A percentile compares a stretch with the other conserved stretches of the same genome.
Evolutionary conservation across 2,113 vertebrate genomes (phyloP).

Genomic region (Urocitellus parryii): DNA sequence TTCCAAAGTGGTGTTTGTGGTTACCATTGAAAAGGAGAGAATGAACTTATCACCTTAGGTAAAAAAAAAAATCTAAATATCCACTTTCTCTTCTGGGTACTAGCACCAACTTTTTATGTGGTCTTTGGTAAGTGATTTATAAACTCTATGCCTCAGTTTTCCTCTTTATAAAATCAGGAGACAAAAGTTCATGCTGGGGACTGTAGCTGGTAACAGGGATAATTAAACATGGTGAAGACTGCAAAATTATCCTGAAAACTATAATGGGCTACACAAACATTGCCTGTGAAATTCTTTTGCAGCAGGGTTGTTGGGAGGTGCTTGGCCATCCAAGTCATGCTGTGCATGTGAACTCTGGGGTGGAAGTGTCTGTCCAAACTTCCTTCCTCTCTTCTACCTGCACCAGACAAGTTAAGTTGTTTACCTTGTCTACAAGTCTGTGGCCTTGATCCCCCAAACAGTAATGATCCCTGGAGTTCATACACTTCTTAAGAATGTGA

Average conservation of each 20-base stretch:
- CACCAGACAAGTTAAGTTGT: background rate
- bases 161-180: background rate
- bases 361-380: background rate
- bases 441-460: background rate
- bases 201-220: background rate
- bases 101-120: background rate
- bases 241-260: background rate
- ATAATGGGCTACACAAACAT: background rate
- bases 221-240: background rate
- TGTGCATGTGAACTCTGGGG: background rate
- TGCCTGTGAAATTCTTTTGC: background rate
- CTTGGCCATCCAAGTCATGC: fast-evolving
- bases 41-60: background rate
- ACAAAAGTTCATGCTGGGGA: background rate
- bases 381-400: background rate
- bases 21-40: background rate
- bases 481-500: background rate
- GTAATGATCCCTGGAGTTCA: background rate
- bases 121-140: background rate
- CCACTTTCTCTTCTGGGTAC: background rate
- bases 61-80: background rate
- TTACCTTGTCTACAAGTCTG: background rate
- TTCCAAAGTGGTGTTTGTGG: background rate
- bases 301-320: background rate
- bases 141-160: background rate